These are phyloP conservation scores for Drosophila diplacantha DNA, from an alignment of 2,888 invertebrate genomes.

Conservation along the genomic window DNA sequence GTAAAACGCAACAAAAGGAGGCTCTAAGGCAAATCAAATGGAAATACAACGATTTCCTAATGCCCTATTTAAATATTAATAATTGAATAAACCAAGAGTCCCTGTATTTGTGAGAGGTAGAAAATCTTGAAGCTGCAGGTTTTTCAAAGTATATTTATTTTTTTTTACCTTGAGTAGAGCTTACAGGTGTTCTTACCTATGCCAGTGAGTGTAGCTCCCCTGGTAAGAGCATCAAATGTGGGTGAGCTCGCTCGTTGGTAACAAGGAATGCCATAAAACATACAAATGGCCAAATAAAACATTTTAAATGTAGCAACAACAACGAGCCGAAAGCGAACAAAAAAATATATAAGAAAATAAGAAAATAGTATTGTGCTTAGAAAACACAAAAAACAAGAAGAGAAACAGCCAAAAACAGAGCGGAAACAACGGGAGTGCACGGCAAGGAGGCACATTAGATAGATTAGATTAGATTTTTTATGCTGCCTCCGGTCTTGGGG, in stretches of 20 bases:
- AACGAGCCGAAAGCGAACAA: constrained; percentile 13
- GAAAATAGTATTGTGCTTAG: constrained; percentile 64
- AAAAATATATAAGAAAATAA: constrained; percentile 34
- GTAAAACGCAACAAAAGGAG: constrained; percentile 33
- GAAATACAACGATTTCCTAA: background rate
- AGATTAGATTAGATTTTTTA: constrained; percentile 56
- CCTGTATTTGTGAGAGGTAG: too few relatives aligned
- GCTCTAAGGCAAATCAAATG: background rate
- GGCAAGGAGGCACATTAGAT: constrained; percentile 53
- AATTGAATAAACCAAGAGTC: background rate
- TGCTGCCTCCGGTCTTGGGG: constrained; percentile 22
- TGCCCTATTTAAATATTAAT: background rate
- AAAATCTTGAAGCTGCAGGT: too few relatives aligned
- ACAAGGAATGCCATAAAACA: constrained; percentile 69
- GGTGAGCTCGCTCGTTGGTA: constrained; percentile 32
- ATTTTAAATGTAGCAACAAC: constrained; percentile 71
- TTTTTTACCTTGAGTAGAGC: too few relatives aligned
- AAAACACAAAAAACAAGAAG: constrained; percentile 10
- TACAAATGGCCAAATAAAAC: constrained; percentile 73
- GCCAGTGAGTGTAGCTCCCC: background rate
- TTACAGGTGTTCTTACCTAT: background rate
- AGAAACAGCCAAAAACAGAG: background rate
- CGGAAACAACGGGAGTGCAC: constrained; percentile 15
- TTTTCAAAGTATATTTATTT: background rate
- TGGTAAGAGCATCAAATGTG: constrained; percentile 8